Evolutionary conservation across 2,113 vertebrate genomes (phyloP), one percentile per base, ranked within the genome.

Genomic region (Triplophysa siluroides): DNA sequence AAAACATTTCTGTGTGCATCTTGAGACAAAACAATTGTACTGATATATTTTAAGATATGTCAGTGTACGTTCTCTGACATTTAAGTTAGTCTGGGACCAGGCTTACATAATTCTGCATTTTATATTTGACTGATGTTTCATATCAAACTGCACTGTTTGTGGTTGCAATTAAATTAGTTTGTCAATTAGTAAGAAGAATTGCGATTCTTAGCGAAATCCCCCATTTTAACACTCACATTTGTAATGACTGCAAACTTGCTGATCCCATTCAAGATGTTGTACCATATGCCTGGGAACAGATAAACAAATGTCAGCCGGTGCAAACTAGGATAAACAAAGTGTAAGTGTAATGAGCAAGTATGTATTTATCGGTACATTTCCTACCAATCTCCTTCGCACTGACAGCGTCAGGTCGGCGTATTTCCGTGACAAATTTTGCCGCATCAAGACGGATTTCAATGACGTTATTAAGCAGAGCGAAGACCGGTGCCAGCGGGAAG

Each of bases 181-280:
- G 29, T 29, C 29, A 29, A 29, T 29, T 29, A 29, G 29, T 29
- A 0, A 29, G 29, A 29, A 29, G 29, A 29, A 29, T 29, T 4
- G 29, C 29, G 29, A 29, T 29, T 29, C 14, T 24, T 69, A 8
- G 9, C 18, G 38, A 18, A 68, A 1, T 12, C n/a, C 14, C 66
- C 41, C 52, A 50, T 33, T 45, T 45, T 54, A 66, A 85, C 89
- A 96, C 98, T 98, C 93, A 99, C 98, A 82, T 98, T 99, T 90
- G 96, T 99, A 90, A 99, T 98, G 83, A 99, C 97, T 60, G 97
- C 96, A 88, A 99, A 95, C 88, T 98, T 99, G 90, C 97, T 98
- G 82, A 99, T 98, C 75, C 95, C 92, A 78, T 92, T 96, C 83
- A 99, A 93, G 91, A 99, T 97, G 90, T 98, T 93, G 92, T 95